Conservation (phyloP, 2,797 vertebrate species). For the Phoebastria nigripes region DNA sequence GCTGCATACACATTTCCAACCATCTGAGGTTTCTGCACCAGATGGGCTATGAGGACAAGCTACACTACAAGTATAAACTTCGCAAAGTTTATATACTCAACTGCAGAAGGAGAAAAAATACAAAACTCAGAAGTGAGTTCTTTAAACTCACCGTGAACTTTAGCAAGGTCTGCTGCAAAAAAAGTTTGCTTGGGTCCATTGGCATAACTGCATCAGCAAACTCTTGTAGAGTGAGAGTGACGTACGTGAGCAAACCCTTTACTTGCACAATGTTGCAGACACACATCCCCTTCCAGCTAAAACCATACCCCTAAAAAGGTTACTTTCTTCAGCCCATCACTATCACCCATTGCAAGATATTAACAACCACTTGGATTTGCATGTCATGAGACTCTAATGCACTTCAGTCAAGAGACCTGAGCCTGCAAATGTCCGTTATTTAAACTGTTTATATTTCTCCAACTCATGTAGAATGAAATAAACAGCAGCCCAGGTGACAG, state of each 20-base stretch:
- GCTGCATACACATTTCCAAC: not conserved
- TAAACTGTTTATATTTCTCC: not conserved
- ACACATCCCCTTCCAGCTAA: not conserved
- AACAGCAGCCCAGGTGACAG: not conserved
- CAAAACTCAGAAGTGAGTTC: not conserved
- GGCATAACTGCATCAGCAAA: not conserved
- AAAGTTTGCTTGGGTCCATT: not conserved
- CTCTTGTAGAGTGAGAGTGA: not conserved
- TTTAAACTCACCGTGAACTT: not conserved
- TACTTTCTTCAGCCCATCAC: not conserved
- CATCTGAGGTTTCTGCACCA: not conserved
- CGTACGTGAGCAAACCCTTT: not conserved
- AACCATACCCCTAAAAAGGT: not conserved
- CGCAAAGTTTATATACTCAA: not conserved
- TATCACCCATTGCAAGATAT: not conserved
- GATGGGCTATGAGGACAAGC: not conserved
- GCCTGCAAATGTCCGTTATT: not conserved
- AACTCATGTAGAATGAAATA: not conserved
- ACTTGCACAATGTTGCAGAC: not conserved
- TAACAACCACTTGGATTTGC: not conserved
- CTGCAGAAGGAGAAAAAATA: not conserved
- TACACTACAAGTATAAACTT: not conserved
- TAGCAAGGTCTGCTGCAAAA: not conserved
- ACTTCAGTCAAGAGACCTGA: not conserved
- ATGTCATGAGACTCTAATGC: not conserved